Percentiles rank a stretch among this genome's conserved stretches.
Evolutionary conservation across 2,888 invertebrate genomes (phyloP).

Genomic region (Ptycholaimellus sp.): DNA sequence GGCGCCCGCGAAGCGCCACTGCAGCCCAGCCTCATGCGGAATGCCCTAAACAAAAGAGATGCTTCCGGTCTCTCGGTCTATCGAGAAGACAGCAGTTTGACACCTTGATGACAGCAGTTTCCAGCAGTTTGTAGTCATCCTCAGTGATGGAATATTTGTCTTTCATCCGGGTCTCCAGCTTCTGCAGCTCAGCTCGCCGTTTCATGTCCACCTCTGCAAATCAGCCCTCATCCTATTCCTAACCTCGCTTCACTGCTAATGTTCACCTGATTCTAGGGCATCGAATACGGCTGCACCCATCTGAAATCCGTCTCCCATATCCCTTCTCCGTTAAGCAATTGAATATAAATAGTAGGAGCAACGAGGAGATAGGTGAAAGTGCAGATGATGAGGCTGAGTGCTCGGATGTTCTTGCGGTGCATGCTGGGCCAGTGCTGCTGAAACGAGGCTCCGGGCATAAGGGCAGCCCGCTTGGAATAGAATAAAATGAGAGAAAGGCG

Average conservation of each 20-base stretch:
- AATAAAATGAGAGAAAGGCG: no score
- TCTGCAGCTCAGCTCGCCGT: constrained; percentile 23
- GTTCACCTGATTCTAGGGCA: constrained; percentile 71
- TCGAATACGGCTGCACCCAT: constrained; percentile 97
- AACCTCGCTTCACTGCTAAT: constrained; percentile 40
- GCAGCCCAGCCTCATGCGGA: constrained; percentile 85
- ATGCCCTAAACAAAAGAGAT: no score
- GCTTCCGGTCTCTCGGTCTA: no score
- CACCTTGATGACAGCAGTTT: constrained; percentile 68
- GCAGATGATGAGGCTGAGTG: constrained; percentile 76
- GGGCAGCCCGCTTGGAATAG: no score
- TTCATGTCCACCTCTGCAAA: constrained; percentile 37
- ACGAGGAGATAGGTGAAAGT: constrained; percentile 93
- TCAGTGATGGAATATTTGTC: constrained; percentile 72
- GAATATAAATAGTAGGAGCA: no score
- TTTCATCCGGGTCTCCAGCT: constrained; percentile 37
- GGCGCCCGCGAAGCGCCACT: constrained; percentile 97
- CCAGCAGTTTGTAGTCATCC: constrained; percentile 59
- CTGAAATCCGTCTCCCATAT: no score
- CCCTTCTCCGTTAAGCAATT: no score
- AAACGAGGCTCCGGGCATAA: no score
- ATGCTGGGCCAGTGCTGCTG: constrained; percentile 31
- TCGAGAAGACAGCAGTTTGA: no score
- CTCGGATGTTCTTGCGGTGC: constrained; percentile 91
- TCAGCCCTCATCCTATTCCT: constrained; percentile 7